A percentile compares a stretch with the other conserved stretches of the same genome.
phyloP scores from a whole-genome alignment of 2,113 vertebrate genomes.

The Colius striatus region DNA sequence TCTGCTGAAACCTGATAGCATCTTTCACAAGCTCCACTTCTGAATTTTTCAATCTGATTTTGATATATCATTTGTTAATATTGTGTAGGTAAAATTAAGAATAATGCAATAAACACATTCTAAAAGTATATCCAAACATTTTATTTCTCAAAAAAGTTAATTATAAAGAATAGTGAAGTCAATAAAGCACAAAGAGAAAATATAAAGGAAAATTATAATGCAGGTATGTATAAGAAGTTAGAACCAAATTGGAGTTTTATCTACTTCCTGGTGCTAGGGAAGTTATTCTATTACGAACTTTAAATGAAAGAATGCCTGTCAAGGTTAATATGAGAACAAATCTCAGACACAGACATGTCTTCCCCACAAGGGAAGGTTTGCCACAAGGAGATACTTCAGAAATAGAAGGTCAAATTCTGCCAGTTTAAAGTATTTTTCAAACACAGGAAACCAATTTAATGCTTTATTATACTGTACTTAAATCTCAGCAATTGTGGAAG shows the following conservation, averaged over 20 bases:
- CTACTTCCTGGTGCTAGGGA: not conserved
- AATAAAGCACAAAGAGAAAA: not conserved
- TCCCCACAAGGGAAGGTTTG: not conserved
- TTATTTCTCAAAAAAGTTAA: conserved; percentile 13
- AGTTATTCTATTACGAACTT: not conserved
- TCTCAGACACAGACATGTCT: not conserved
- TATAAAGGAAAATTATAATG: not conserved
- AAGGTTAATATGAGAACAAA: not conserved
- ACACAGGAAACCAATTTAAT: not conserved
- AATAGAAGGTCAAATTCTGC: not conserved
- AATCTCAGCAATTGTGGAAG: not conserved
- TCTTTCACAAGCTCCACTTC: conserved; percentile 53
- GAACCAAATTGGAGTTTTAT: not conserved
- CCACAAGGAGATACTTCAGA: not conserved
- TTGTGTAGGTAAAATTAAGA: conserved; percentile 23
- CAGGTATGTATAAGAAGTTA: not conserved
- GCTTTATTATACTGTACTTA: not conserved
- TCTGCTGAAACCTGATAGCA: conserved; percentile 50
- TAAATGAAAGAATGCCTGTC: not conserved
- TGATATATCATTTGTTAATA: conserved; percentile 36
- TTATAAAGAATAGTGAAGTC: not conserved
- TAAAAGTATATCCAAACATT: not conserved
- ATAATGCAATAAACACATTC: not conserved
- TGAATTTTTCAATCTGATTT: conserved; percentile 45
- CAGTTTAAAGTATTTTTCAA: not conserved